These are phyloP conservation scores for Limnodromus scolopaceus DNA, from an alignment of 2,797 vertebrate species.

Conservation along the genomic window DNA sequence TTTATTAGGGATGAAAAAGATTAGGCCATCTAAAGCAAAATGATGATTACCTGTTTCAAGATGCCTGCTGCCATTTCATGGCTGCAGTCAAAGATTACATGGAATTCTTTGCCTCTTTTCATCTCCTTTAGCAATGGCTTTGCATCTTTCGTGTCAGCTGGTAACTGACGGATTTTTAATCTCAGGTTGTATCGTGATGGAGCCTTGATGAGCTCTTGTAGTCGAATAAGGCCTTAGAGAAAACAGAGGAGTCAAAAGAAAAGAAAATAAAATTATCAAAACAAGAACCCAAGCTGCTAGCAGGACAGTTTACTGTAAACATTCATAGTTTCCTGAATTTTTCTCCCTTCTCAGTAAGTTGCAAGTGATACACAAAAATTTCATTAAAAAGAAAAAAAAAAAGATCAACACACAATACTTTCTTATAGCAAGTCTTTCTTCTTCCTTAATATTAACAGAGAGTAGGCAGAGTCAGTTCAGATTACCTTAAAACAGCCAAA, in stretches of 20 bases:
- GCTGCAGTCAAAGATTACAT: conserved; percentile 97
- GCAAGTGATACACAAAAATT: neutral
- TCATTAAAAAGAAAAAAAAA: neutral
- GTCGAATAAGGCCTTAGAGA: conserved; percentile 91
- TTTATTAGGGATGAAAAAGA: conserved; percentile 9
- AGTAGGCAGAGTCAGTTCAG: neutral
- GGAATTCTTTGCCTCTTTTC: conserved; percentile 97
- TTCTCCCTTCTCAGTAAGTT: neutral
- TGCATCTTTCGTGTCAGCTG: conserved; percentile 93
- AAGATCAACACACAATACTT: neutral
- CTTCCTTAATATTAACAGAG: neutral
- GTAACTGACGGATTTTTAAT: conserved; percentile 95
- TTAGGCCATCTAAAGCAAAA: conserved; percentile 8
- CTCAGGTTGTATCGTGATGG: conserved; percentile 97
- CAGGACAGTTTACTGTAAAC: neutral
- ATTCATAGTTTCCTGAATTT: neutral
- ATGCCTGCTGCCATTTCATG: conserved; percentile 97
- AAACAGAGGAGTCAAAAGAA: conserved; percentile 18
- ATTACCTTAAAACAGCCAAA: conserved; percentile 16
- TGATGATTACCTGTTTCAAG: conserved; percentile 90
- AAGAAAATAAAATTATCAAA: conserved; percentile 34
- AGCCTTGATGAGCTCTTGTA: conserved; percentile 98
- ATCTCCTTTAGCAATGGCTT: conserved; percentile 97
- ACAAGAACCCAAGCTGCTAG: neutral
- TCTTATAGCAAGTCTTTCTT: neutral